Evolutionary conservation across 2,888 invertebrate species (phyloP), one percentile per base, ranked within the genome.

Genomic region (Drosophila suboccidentalis): DNA sequence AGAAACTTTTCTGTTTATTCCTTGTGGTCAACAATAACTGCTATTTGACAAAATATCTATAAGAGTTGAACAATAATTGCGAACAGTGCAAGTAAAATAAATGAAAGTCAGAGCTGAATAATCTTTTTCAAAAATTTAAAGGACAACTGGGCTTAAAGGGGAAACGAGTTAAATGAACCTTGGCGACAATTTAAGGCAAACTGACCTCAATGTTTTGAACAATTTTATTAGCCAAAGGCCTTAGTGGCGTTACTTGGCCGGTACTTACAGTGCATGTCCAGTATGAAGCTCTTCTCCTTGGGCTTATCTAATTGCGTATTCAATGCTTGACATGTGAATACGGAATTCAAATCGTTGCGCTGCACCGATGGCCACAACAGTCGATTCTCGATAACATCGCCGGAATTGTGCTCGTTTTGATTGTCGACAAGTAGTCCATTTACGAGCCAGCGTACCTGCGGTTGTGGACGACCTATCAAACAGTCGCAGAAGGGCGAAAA

Each of bases 301-400:
- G 97, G 96, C 86, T 96, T 96, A 59, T 96, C 96, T 62, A 97
- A 94, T 88, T 95, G 95, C 62, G 97, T 97, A 93, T 98, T 98
- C 90, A 96, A 94, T 26, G 97, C 97, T 92, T 97, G 96, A 91
- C 97, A 98, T 63, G 97, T 97, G 93, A 97, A 97, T 78, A 97
- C 95, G 19, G 97, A 96, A 83, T 97, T 96, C 88, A 97, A 95
- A 94, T 97, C 96, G 29, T 95, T 95, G 65, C 97, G 94, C 63
- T 95, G 94, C 76, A 97, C 95, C 50, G 95, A 94, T 53, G 95
- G 95, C 95, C 97, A 95, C 59, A 95, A 94, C 79, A 96, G 94
- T 86, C 96, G 94, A 93, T 97, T 97, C 93, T 97, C 97, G 87
- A 97, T 97, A 55, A 97, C 96, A 93, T 97, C 97, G 19, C 96